A percentile compares a stretch with the other conserved stretches of the same genome.
These are phyloP conservation scores for Artibeus lituratus DNA, from an alignment of 2,797 vertebrate genomes.

Conservation along the genomic window DNA sequence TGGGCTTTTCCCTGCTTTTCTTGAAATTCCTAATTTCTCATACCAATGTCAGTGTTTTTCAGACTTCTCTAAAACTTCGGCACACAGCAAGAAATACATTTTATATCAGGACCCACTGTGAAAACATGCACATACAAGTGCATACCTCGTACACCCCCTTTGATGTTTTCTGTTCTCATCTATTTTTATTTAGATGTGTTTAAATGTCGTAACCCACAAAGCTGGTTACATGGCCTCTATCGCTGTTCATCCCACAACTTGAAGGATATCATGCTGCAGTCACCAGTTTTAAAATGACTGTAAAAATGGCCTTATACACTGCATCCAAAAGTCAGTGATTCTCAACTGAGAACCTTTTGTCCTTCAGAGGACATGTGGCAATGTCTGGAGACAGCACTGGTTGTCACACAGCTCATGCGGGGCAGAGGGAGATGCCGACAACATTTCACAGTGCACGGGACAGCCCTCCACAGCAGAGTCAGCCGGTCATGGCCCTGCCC, in stretches of 20 bases:
- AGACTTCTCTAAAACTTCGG: background rate
- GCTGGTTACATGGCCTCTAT: background rate
- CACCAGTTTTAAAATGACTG: background rate
- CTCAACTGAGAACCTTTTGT: background rate
- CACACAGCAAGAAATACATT: background rate
- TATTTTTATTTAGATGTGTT: background rate
- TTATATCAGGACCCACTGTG: background rate
- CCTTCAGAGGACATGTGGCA: background rate
- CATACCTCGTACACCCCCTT: background rate
- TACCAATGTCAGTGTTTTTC: background rate
- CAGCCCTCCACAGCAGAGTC: background rate
- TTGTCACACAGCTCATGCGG: background rate
- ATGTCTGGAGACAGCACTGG: background rate
- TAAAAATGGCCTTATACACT: background rate
- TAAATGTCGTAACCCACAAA: background rate
- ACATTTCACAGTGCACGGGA: background rate
- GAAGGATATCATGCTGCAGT: background rate
- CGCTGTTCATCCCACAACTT: background rate
- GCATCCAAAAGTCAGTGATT: background rate
- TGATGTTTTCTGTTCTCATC: background rate
- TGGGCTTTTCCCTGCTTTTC: background rate
- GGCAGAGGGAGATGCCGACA: background rate
- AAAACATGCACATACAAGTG: background rate
- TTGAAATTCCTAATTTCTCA: constrained; percentile 9
- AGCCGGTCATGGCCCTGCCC: background rate